Percentiles rank a stretch among this genome's conserved stretches.
Conservation (phyloP, 1,140 invertebrate species). For the Drosophila varians region DNA sequence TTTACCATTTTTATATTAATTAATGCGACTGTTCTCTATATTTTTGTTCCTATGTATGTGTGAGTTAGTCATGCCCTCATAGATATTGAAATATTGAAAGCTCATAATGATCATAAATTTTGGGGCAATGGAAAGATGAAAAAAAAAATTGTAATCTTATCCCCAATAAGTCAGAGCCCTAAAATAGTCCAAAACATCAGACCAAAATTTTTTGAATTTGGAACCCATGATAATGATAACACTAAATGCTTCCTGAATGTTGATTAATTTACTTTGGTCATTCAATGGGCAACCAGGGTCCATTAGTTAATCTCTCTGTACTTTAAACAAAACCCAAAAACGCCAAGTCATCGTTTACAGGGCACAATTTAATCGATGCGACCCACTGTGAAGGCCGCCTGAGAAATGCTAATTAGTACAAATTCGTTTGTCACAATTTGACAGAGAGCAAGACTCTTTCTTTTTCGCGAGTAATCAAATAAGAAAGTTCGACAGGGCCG, state of each 20-base stretch:
- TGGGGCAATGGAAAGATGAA: neutral
- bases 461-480: constrained; percentile 50
- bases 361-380: constrained; percentile 26
- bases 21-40: no score
- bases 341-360: constrained; percentile 18
- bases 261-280: constrained; percentile 13
- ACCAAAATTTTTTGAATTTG: neutral
- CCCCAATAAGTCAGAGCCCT: neutral
- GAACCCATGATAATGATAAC: constrained; percentile 6
- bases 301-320: constrained; percentile 9
- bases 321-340: neutral
- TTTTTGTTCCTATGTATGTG: no score
- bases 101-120: neutral
- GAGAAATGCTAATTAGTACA: constrained; percentile 67
- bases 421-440: constrained; percentile 60
- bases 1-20: no score
- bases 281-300: neutral
- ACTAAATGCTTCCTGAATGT: neutral
- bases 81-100: neutral
- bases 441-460: constrained; percentile 38
- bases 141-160: neutral
- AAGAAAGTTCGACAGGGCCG: constrained; percentile 54
- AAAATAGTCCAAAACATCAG: neutral
- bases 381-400: constrained; percentile 52
- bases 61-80: no score